phyloP scores from a whole-genome alignment of 2,113 vertebrate species.

The Isurus oxyrinchus region DNA sequence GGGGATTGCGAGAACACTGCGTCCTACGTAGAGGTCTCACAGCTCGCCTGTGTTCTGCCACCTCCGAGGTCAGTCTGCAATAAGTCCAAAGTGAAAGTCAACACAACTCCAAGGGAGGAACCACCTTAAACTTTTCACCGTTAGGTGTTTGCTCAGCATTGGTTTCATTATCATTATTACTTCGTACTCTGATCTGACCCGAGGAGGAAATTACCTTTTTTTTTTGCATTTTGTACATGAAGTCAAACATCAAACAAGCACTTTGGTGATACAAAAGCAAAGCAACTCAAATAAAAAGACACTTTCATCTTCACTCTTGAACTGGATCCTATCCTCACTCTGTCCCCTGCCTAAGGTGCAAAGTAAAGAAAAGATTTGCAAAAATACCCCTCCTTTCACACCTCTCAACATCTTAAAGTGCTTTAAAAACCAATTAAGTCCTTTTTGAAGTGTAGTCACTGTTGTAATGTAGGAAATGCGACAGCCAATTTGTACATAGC shows the following conservation, averaged over 20 bases:
- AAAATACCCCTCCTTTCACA: too few species aligned
- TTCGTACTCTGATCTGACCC: neutral
- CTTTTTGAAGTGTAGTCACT: too few species aligned
- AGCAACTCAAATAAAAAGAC: neutral
- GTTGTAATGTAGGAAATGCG: too few species aligned
- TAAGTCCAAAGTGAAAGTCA: neutral
- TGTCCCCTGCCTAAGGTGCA: neutral
- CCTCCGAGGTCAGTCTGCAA: conserved; percentile 58
- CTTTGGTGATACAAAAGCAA: neutral
- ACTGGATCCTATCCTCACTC: neutral
- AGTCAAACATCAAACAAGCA: neutral
- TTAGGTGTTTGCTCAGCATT: neutral
- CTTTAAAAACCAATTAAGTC: too few species aligned
- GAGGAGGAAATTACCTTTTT: neutral
- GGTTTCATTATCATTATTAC: neutral
- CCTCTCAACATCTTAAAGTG: too few species aligned
- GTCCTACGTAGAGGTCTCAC: conserved; percentile 63
- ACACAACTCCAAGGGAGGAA: neutral
- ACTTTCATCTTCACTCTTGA: neutral
- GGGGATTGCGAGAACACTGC: conserved; percentile 65
- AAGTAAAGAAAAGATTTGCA: neutral
- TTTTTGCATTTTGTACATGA: neutral
- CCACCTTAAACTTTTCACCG: neutral
- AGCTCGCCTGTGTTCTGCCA: conserved; percentile 60
- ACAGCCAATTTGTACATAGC: too few species aligned